phyloP scores from a whole-genome alignment of 1,140 invertebrate genomes.

The Ruditapes philippinarum region DNA sequence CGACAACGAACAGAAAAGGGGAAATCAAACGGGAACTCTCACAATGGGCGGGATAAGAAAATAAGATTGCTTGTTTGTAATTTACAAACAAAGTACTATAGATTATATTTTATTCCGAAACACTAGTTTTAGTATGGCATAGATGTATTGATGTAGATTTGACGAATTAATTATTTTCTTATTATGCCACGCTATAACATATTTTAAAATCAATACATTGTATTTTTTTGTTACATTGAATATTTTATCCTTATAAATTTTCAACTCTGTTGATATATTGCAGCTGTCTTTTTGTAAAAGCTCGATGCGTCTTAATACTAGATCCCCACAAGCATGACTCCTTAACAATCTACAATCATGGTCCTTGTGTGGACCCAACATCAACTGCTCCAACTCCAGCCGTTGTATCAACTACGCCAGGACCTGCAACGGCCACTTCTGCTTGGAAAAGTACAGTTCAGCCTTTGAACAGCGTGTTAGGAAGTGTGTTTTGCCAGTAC shows the following conservation, averaged over 20 bases:
- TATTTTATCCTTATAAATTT: background rate
- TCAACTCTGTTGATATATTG: background rate
- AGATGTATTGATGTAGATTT: no score
- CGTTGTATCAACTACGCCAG: background rate
- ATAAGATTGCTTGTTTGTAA: no score
- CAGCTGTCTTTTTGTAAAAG: background rate
- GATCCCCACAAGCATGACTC: background rate
- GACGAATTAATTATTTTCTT: no score
- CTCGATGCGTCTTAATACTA: background rate
- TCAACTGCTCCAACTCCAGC: background rate
- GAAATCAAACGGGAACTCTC: no score
- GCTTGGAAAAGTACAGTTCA: background rate
- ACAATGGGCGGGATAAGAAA: no score
- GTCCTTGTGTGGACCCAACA: background rate
- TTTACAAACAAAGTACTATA: no score
- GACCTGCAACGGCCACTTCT: background rate
- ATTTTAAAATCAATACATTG: background rate
- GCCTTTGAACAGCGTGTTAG: background rate
- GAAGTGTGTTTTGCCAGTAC: background rate
- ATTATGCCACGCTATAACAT: no score
- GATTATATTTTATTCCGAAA: no score
- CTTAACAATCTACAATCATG: no score
- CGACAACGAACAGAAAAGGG: no score
- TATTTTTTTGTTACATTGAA: background rate
- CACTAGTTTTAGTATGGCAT: no score